These are phyloP conservation scores for Semnornis frantzii DNA, from an alignment of 2,113 vertebrate species.

Conservation along the genomic window DNA sequence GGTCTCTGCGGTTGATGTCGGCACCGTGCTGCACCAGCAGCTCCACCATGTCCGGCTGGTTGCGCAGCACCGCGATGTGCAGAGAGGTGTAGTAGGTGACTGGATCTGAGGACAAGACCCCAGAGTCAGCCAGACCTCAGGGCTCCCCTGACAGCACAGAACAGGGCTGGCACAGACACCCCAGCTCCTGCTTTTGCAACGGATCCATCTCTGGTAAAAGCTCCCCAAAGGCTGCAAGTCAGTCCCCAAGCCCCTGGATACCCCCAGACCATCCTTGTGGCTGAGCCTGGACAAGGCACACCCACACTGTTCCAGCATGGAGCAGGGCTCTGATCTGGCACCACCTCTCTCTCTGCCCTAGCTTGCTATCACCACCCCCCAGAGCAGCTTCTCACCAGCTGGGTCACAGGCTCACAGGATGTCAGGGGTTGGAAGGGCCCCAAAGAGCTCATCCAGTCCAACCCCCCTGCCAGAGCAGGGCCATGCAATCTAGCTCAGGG, in stretches of 20 bases:
- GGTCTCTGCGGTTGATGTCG: conserved; percentile 87
- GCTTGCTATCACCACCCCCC: neutral
- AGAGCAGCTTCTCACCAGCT: neutral
- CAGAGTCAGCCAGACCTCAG: neutral
- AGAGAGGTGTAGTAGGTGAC: conserved; percentile 93
- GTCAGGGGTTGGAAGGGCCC: too few relatives aligned
- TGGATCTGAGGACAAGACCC: conserved; percentile 78
- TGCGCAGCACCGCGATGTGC: conserved; percentile 88
- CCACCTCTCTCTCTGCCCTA: neutral
- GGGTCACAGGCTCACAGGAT: too few relatives aligned
- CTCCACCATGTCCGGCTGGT: conserved; percentile 83
- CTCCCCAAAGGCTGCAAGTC: neutral
- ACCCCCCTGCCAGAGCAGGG: too few relatives aligned
- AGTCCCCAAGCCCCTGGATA: neutral
- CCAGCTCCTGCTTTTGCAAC: neutral
- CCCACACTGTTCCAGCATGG: neutral
- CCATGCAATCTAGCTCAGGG: too few relatives aligned
- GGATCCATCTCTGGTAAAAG: neutral
- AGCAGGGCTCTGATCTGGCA: neutral
- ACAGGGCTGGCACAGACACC: neutral
- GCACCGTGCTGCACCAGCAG: conserved; percentile 85
- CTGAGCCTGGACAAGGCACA: neutral
- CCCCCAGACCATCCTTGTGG: neutral
- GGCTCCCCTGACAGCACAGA: neutral
- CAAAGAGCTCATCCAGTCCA: too few relatives aligned